phyloP scores from a whole-genome alignment of 2,113 vertebrate species.

The Triplophysa siluroides region DNA sequence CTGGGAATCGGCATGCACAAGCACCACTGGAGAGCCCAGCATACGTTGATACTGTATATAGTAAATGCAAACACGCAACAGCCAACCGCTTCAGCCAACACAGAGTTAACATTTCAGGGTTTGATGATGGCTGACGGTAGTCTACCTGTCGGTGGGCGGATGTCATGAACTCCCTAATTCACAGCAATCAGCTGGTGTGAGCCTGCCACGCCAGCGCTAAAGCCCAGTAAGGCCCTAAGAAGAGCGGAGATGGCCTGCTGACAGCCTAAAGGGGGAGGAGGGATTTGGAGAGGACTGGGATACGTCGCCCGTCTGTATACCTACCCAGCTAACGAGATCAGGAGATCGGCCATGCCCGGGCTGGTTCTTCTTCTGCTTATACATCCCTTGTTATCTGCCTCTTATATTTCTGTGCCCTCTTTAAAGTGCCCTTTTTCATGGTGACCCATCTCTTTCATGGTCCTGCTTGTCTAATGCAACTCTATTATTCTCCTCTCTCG shows the following conservation, averaged over 20 bases:
- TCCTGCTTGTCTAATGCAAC: slow-evolving; percentile 46
- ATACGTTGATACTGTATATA: slow-evolving; percentile 49
- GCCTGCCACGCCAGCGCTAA: slow-evolving; percentile 17
- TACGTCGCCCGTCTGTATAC: neutral
- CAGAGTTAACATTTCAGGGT: slow-evolving; percentile 26
- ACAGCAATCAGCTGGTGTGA: slow-evolving; percentile 52
- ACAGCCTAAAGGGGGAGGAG: slow-evolving; percentile 1
- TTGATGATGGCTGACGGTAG: slow-evolving; percentile 23
- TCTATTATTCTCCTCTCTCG: slow-evolving; percentile 48
- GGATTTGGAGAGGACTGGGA: slow-evolving; percentile 33
- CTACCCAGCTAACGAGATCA: slow-evolving; percentile 33
- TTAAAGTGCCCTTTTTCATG: slow-evolving; percentile 8
- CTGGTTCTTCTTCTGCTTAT: slow-evolving; percentile 14
- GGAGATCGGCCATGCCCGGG: slow-evolving; percentile 32
- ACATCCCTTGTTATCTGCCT: slow-evolving; percentile 39
- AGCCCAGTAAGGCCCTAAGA: slow-evolving; percentile 26
- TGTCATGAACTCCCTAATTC: slow-evolving; percentile 41
- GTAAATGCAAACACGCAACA: slow-evolving; percentile 39
- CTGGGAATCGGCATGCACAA: slow-evolving; percentile 26
- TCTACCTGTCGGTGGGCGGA: slow-evolving; percentile 28
- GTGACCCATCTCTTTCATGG: neutral
- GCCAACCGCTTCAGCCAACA: slow-evolving; percentile 1
- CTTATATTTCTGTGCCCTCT: slow-evolving; percentile 20
- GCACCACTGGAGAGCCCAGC: slow-evolving; percentile 23
- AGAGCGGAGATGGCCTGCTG: slow-evolving; percentile 31